A percentile compares a stretch with the other conserved stretches of the same genome.
Evolutionary conservation across 2,113 vertebrate species (phyloP).

Genomic region (Neolamprologus falcicula): DNA sequence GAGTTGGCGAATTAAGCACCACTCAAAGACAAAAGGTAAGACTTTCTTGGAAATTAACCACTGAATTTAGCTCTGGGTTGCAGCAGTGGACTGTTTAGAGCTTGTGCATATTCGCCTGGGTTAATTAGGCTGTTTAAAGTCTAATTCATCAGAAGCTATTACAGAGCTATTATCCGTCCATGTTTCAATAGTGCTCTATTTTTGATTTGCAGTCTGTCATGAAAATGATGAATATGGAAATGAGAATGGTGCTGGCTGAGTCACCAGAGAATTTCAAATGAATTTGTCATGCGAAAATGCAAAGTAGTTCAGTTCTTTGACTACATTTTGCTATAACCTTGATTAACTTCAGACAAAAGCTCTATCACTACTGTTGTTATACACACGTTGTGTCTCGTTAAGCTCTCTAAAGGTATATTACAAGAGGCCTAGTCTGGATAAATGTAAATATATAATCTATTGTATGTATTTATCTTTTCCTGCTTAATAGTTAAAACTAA

Average conservation of each 20-base stretch:
- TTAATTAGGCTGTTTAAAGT: not conserved
- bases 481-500: not conserved
- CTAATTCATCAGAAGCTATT: not conserved
- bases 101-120: not conserved
- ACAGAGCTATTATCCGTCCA: not conserved
- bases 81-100: not conserved
- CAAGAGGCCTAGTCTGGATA: not conserved
- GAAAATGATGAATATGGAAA: not conserved
- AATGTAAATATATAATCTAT: not conserved
- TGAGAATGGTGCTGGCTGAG: not conserved
- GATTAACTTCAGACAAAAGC: not conserved
- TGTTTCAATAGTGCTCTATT: not conserved
- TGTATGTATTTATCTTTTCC: not conserved
- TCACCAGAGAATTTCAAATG: not conserved
- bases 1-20: not conserved
- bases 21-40: constrained; percentile 8
- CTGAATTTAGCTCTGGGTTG: not conserved
- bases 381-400: not conserved
- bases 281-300: not conserved
- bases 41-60: not conserved
- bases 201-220: not conserved
- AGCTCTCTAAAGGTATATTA: not conserved
- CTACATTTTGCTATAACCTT: not conserved
- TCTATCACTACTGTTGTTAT: not conserved
- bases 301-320: not conserved